A percentile compares a stretch with the other conserved stretches of the same genome.
Evolutionary conservation across 2,797 vertebrate genomes (phyloP).

Genomic region (Tenualosa ilisha): DNA sequence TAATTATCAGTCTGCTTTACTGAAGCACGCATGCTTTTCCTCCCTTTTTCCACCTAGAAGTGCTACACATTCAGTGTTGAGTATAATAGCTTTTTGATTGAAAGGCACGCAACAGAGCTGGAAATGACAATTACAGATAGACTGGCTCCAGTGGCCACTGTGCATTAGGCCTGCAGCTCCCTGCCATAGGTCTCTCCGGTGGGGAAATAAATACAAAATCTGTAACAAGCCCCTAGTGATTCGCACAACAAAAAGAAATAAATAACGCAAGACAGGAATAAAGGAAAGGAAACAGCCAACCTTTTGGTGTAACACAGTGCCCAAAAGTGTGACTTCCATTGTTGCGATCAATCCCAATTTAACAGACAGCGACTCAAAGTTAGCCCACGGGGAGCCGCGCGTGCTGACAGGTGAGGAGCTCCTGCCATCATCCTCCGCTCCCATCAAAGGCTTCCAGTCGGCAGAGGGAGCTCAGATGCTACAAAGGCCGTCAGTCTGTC

Average conservation of each 20-base stretch:
- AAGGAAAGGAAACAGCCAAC: conserved; percentile 48
- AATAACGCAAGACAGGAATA: conserved; percentile 25
- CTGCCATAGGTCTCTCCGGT: neutral
- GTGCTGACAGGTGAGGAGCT: conserved; percentile 79
- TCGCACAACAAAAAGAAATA: conserved; percentile 38
- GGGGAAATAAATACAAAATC: conserved; percentile 7
- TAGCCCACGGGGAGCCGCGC: conserved; percentile 75
- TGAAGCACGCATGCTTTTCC: conserved; percentile 39
- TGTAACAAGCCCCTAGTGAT: conserved; percentile 51
- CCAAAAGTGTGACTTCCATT: conserved; percentile 68
- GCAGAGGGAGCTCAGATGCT: conserved; percentile 63
- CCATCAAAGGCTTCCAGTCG: conserved; percentile 65
- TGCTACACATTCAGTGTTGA: conserved; percentile 51
- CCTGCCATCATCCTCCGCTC: conserved; percentile 66
- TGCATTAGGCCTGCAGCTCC: neutral
- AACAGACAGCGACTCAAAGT: conserved; percentile 74
- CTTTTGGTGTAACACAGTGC: conserved; percentile 41
- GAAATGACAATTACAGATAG: conserved; percentile 12
- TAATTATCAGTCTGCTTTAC: conserved; percentile 38
- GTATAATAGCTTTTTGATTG: conserved; percentile 49
- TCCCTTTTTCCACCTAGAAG: conserved; percentile 34
- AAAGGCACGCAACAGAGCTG: conserved; percentile 31
- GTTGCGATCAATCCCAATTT: conserved; percentile 80
- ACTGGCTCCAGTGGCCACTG: neutral
- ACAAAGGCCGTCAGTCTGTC: conserved; percentile 67